Conservation (phyloP, 2,888 invertebrate genomes). For the Brenthis hecate region DNA sequence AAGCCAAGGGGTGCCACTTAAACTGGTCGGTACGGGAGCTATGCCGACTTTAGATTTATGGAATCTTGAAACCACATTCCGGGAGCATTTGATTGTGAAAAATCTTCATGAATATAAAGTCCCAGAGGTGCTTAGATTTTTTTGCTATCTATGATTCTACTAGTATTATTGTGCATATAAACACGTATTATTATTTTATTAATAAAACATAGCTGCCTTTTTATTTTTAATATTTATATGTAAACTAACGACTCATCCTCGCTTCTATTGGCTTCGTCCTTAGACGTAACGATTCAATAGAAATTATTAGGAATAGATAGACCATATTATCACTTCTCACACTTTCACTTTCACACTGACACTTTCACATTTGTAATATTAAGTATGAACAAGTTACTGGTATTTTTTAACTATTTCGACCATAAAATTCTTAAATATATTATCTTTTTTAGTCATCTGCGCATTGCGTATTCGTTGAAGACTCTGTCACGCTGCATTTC, state of each 20-base stretch:
- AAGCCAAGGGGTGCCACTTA: constrained; percentile 72
- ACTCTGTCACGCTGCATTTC: constrained; percentile 70
- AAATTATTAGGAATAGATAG: too few relatives aligned
- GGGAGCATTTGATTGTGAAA: constrained; percentile 82
- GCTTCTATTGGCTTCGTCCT: too few relatives aligned
- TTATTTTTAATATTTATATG: too few relatives aligned
- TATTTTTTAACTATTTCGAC: too few relatives aligned
- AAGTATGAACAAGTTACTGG: too few relatives aligned
- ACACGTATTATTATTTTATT: background rate
- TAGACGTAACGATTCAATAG: too few relatives aligned
- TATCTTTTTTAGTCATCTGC: constrained; percentile 62
- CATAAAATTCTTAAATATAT: background rate
- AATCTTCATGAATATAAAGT: constrained; percentile 75
- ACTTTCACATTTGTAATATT: too few relatives aligned
- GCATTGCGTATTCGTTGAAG: constrained; percentile 74
- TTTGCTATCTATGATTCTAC: constrained; percentile 12
- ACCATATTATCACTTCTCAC: too few relatives aligned
- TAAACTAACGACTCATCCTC: too few relatives aligned
- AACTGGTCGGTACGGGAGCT: constrained; percentile 78
- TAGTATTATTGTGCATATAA: background rate
- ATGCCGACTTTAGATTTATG: constrained; percentile 81
- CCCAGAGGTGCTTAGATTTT: constrained; percentile 59
- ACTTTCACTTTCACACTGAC: too few relatives aligned
- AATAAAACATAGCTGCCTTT: background rate
- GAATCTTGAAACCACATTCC: constrained; percentile 82